Conservation (phyloP, 2,113 vertebrate genomes). For the Sakesphorus luctuosus region DNA sequence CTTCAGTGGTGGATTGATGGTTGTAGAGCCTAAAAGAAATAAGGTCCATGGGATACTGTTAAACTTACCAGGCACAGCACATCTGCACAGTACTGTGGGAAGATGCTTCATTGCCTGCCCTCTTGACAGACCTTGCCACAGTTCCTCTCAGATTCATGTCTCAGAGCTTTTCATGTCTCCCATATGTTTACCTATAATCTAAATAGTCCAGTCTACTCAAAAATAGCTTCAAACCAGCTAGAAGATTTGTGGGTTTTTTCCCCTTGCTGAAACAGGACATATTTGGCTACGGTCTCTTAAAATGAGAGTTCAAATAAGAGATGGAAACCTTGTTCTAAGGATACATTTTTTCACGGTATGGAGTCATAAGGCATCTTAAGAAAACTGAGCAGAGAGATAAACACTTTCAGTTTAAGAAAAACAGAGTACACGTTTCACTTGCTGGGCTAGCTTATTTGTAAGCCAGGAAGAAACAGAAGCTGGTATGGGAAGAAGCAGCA, state of each 20-base stretch:
- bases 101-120: background rate
- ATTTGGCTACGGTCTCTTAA: slow-evolving; percentile 9
- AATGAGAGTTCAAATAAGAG: background rate
- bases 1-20: background rate
- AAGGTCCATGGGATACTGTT: background rate
- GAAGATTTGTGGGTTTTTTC: background rate
- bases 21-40: background rate
- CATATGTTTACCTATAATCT: slow-evolving; percentile 39
- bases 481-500: background rate
- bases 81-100: background rate
- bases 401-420: background rate
- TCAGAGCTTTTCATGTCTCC: background rate
- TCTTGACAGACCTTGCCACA: background rate
- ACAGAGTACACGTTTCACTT: background rate
- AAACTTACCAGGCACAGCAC: background rate
- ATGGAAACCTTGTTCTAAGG: background rate
- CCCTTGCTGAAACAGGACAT: background rate
- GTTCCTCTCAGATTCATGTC: background rate
- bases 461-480: background rate
- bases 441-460: background rate
- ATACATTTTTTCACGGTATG: background rate
- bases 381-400: background rate
- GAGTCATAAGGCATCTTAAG: background rate
- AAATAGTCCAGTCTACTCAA: slow-evolving; percentile 1
- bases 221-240: slow-evolving; percentile 7